Evolutionary conservation across 1,140 invertebrate species (phyloP), one percentile per base, ranked within the genome.

Genomic region (Ooceraea biroi): DNA sequence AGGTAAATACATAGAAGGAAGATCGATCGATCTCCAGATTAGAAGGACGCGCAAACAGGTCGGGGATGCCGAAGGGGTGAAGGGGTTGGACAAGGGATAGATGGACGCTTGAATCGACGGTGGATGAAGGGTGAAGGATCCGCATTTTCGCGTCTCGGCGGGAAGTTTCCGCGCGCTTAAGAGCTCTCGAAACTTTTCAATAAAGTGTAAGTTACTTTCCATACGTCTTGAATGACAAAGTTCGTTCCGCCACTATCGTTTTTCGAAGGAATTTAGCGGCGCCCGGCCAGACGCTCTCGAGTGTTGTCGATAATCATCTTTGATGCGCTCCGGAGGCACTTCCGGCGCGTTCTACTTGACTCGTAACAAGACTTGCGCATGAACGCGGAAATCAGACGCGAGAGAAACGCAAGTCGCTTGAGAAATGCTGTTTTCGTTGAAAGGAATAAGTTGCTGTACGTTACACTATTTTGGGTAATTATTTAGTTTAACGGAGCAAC

Each of bases 171-270:
- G 66, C 84, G 77, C 85, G 61, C 85, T 87, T 83, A 85, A 83
- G 85, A 66, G 72, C 72, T 71, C 71, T 44, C 48, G 72, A 86
- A 87, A 87, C 86, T 87, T 87, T 87, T 86, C 86, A 86, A 87
- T 87, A 86, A 87, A 84, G 66, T 72, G 66, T 61, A 17, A 25
- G 72, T 84, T 85, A 55, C 66, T 87, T 87, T 86, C 80, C 86
- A 86, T 86, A 86, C 86, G 85, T 87, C 85, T 78, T 77, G 41
- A 44, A 46, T 50, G 63, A 52, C 52, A 48, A 87, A 83, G 55
- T 87, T 87, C 68, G 22, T 60, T 60, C 55, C 41, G 48, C 46
- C 48, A 71, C 69, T 83, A 83, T 85, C 85, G 69, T 78, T 86
- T 50, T 72, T 55, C 72, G 80, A 68, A 83, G 85, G 85, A 86